phyloP scores from a whole-genome alignment of 1,140 invertebrate species.

The Melipona quadrifasciata region DNA sequence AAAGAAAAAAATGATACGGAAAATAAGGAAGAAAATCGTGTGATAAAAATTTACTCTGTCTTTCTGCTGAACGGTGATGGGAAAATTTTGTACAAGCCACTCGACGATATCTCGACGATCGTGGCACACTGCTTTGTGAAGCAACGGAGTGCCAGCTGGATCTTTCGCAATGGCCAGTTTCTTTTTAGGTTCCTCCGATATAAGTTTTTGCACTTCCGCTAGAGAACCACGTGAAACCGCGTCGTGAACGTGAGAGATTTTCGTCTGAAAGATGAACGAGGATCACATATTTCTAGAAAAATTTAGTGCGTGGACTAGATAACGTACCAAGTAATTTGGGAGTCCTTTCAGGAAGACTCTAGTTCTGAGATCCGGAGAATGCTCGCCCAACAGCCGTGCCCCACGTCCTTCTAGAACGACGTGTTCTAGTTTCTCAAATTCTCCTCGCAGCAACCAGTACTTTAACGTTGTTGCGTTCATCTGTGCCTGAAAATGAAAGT shows the following conservation, averaged over 20 bases:
- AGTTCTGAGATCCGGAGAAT: slow-evolving; percentile 85
- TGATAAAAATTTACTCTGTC: slow-evolving; percentile 86
- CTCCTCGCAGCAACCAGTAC: slow-evolving; percentile 87
- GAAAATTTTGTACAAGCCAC: slow-evolving; percentile 89
- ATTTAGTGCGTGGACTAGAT: background rate
- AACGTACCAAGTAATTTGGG: slow-evolving; percentile 86
- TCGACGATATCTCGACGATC: slow-evolving; percentile 88
- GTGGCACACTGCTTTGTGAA: slow-evolving; percentile 91
- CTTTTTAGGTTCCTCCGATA: slow-evolving; percentile 83
- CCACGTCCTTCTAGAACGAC: slow-evolving; percentile 91
- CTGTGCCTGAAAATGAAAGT: slow-evolving; percentile 57
- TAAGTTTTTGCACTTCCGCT: slow-evolving; percentile 83
- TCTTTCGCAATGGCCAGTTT: slow-evolving; percentile 88
- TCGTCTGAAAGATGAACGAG: slow-evolving; percentile 80
- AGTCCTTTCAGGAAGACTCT: slow-evolving; percentile 86
- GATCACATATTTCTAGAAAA: background rate
- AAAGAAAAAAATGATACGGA: background rate
- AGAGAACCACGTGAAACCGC: slow-evolving; percentile 88
- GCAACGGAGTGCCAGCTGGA: slow-evolving; percentile 87
- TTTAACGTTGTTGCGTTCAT: slow-evolving; percentile 84
- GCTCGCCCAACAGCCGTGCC: slow-evolving; percentile 86
- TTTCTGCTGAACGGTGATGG: slow-evolving; percentile 87
- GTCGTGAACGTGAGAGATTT: slow-evolving; percentile 87
- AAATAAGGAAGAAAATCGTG: too few species aligned
- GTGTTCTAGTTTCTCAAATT: slow-evolving; percentile 89